Conservation (phyloP, 2,888 invertebrate species). For the Lepidochitona cinerea region DNA sequence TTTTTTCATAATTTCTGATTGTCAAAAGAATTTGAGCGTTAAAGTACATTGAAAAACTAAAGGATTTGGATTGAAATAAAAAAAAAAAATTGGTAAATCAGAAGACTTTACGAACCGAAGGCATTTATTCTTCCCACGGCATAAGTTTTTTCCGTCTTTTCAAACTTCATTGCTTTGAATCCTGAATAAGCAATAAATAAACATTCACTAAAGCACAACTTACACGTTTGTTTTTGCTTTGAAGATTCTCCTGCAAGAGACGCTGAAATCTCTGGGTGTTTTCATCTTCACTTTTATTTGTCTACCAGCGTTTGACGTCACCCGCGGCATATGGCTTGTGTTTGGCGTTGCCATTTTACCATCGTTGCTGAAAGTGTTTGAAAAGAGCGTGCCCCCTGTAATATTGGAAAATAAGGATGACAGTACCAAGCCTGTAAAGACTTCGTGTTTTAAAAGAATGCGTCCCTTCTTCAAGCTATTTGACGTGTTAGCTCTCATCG, state of each 20-base stretch:
- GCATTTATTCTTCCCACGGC: too few relatives aligned
- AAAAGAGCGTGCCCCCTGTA: not conserved
- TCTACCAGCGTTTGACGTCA: slow-evolving; percentile 92
- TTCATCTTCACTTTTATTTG: slow-evolving; percentile 89
- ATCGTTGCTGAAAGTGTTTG: slow-evolving; percentile 69
- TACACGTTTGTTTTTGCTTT: slow-evolving; percentile 27
- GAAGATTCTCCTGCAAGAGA: slow-evolving; percentile 84
- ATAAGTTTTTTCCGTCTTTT: too few relatives aligned
- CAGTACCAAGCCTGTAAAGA: not conserved
- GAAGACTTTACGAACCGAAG: too few relatives aligned
- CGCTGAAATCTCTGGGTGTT: slow-evolving; percentile 88
- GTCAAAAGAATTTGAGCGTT: too few relatives aligned
- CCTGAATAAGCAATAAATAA: too few relatives aligned
- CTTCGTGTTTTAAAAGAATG: not conserved
- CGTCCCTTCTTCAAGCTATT: slow-evolving; percentile 42
- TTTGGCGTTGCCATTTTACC: slow-evolving; percentile 96
- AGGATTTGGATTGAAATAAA: too few relatives aligned
- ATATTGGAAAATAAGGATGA: not conserved
- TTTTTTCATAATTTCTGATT: too few relatives aligned
- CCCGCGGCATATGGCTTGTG: slow-evolving; percentile 95
- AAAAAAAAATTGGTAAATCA: too few relatives aligned
- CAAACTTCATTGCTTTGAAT: too few relatives aligned
- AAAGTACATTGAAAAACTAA: too few relatives aligned
- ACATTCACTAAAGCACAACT: too few relatives aligned
- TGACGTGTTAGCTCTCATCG: slow-evolving; percentile 42